Conservation (phyloP, 53 echinoderm and acorn worm genomes). For the Temnopleurus reevesii region DNA sequence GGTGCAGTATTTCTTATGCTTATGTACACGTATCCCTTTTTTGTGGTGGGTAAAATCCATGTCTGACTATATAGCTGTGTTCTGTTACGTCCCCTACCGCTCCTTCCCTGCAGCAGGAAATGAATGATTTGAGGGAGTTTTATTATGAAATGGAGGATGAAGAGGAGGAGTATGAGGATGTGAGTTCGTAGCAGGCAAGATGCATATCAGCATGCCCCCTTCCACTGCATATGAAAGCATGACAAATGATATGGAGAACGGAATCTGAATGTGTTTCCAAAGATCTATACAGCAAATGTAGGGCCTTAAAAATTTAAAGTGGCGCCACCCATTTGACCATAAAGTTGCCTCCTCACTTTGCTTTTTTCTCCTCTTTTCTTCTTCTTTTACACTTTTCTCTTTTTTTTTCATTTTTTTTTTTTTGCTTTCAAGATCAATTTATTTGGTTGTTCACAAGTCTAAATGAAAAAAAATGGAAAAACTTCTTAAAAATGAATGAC, state of each 20-base stretch:
- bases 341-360: too few relatives aligned
- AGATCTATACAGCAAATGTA: too few relatives aligned
- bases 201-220: slow-evolving; percentile 2
- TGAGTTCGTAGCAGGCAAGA: slow-evolving; percentile 17
- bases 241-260: neutral
- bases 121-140: slow-evolving; percentile 51
- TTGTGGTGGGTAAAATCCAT: neutral
- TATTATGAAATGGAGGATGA: slow-evolving; percentile 47
- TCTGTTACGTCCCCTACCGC: neutral
- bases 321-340: too few relatives aligned
- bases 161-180: slow-evolving; percentile 50
- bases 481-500: too few relatives aligned
- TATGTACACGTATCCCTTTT: neutral
- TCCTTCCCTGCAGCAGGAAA: slow-evolving; percentile 48
- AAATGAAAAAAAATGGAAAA: too few relatives aligned
- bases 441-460: too few relatives aligned
- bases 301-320: too few relatives aligned
- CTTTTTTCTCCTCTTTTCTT: too few relatives aligned
- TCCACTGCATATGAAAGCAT: slow-evolving; percentile 17
- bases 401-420: too few relatives aligned
- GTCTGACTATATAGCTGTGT: neutral
- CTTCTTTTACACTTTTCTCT: too few relatives aligned
- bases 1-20: neutral
- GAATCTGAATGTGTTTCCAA: too few relatives aligned
- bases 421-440: too few relatives aligned